phyloP scores from a whole-genome alignment of 2,888 invertebrate genomes.

The Drosophila pseudotakahashii region DNA sequence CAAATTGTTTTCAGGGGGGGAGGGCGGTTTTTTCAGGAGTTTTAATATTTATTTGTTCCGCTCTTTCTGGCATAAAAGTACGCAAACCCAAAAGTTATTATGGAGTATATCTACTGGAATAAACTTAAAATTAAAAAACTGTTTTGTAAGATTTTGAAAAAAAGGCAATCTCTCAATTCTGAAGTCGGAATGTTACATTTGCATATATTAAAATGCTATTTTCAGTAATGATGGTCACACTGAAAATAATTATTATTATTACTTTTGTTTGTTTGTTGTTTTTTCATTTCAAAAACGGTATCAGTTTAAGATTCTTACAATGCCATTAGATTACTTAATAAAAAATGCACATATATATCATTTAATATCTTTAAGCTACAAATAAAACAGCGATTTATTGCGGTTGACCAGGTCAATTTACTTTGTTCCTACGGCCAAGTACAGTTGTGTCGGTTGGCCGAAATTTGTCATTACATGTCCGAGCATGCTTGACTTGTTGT shows the following conservation, averaged over 20 bases:
- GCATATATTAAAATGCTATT: neutral
- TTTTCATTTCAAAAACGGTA: neutral
- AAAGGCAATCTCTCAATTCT: too few species aligned
- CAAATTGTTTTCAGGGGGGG: neutral
- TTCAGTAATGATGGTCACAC: neutral
- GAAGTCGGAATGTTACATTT: too few species aligned
- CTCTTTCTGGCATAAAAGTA: too few species aligned
- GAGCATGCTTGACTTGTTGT: constrained; percentile 43
- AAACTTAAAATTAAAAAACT: too few species aligned
- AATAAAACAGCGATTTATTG: neutral
- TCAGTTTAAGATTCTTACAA: too few species aligned
- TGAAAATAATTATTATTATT: neutral
- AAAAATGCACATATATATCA: neutral
- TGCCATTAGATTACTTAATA: too few species aligned
- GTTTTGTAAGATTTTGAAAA: too few species aligned
- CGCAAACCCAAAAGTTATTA: too few species aligned
- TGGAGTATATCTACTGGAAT: too few species aligned
- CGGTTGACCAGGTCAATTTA: constrained; percentile 5
- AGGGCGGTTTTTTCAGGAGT: too few species aligned
- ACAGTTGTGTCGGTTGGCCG: constrained; percentile 21
- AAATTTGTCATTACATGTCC: constrained; percentile 40
- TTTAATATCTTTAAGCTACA: neutral
- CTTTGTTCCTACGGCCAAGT: neutral
- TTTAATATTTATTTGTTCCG: too few species aligned
- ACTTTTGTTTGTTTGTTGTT: neutral